phyloP scores from a whole-genome alignment of 2,113 vertebrate genomes.

The Chascanopsetta lugubris region DNA sequence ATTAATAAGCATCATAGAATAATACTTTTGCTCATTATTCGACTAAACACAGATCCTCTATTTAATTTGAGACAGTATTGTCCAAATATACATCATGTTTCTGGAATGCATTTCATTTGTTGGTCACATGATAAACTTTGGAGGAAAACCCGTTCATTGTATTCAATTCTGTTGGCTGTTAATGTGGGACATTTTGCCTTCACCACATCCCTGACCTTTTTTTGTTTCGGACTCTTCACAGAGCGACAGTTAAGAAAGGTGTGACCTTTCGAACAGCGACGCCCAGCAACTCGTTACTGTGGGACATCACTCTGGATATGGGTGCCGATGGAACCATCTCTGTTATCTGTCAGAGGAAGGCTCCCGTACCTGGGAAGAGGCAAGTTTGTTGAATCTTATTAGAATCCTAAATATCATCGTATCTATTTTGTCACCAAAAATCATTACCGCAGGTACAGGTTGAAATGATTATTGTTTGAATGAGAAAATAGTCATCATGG shows the following conservation, averaged over 20 bases:
- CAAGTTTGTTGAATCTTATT: conserved; percentile 55
- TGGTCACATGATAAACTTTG: not conserved
- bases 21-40: no score
- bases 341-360: conserved; percentile 85
- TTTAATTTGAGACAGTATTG: no score
- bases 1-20: no score
- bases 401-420: not conserved
- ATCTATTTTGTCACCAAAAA: not conserved
- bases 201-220: conserved; percentile 42
- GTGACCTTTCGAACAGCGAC: conserved; percentile 84
- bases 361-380: conserved; percentile 78
- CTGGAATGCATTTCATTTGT: not conserved
- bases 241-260: conserved; percentile 88
- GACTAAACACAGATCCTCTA: no score
- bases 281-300: conserved; percentile 85
- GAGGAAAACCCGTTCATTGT: conserved; percentile 1
- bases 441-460: not conserved
- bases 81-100: no score
- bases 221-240: conserved; percentile 64
- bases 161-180: not conserved
- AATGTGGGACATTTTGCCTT: conserved; percentile 6
- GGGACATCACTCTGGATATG: conserved; percentile 85
- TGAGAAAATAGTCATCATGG: conserved; percentile 4
- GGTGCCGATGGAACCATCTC: conserved; percentile 80
- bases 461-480: conserved; percentile 5